Conservation (phyloP, 2,113 vertebrate genomes). For the Phasianus colchicus region DNA sequence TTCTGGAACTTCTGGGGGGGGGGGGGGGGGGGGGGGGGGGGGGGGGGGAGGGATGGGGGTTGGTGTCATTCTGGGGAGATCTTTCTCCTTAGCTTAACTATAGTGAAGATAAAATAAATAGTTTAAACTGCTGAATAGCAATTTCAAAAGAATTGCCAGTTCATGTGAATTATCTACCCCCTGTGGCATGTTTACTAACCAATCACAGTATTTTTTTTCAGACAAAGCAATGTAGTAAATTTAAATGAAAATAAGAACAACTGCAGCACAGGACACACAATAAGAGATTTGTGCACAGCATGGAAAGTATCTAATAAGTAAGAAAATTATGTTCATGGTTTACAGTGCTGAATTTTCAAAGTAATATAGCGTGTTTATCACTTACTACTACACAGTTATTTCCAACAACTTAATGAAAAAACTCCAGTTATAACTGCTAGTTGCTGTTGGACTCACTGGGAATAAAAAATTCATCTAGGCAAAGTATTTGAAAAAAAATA, state of each 20-base stretch:
- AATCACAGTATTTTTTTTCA: slow-evolving; percentile 66
- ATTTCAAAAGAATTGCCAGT: slow-evolving; percentile 34
- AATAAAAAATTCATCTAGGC: slow-evolving; percentile 44
- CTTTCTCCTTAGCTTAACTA: not conserved
- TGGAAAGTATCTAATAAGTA: slow-evolving; percentile 60
- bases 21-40: too few species aligned
- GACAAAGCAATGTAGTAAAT: slow-evolving; percentile 67
- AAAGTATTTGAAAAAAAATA: slow-evolving; percentile 19
- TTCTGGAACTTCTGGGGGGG: not conserved
- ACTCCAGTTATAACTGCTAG: not conserved
- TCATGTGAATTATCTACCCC: slow-evolving; percentile 56
- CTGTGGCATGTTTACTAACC: slow-evolving; percentile 65
- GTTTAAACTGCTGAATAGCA: slow-evolving; percentile 36
- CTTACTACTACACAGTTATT: slow-evolving; percentile 12
- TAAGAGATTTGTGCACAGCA: slow-evolving; percentile 63
- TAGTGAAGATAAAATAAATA: slow-evolving; percentile 1
- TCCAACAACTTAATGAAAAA: slow-evolving; percentile 47
- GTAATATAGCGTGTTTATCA: not conserved
- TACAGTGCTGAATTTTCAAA: slow-evolving; percentile 20
- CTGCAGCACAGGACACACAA: slow-evolving; percentile 34
- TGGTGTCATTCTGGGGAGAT: not conserved
- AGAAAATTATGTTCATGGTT: slow-evolving; percentile 54
- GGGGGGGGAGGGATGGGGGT: not conserved
- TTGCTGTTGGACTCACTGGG: not conserved
- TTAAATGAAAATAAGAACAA: slow-evolving; percentile 63